Base-by-base conservation (phyloP, 2,888 invertebrate genomes). In the Dynastes grantii region DNA sequence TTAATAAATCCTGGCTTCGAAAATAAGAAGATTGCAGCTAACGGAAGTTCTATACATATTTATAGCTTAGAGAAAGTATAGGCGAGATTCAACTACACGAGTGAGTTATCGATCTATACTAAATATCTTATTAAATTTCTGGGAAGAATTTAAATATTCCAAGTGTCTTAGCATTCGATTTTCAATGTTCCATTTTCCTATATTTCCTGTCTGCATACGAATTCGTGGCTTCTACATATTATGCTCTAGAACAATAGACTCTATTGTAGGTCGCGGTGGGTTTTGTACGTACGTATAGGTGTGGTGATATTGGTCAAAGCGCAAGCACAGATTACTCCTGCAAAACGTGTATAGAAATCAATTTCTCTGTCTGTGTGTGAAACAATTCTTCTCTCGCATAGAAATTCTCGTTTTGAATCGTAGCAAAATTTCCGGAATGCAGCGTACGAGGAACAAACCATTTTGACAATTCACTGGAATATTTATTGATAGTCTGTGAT, bases 291-390 rank as follows among this genome's bases (percentile, higher is more conserved):
- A 29, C 8, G 6, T 63, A 61, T 61, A 29, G 13, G 27, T 27
- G 9, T n/a, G 63, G 63, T 63, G 13, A n/a, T 13, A 27, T 32
- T 63, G 27, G 29, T 27, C 58, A 58, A n/a, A n/a, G 32, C 29
- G 29, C 63, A 63, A 3, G 6, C 58, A 58, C 29, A 13, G 63
- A 13, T n/a, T 32, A 32, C 63, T 9, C 32, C 63, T n/a, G 63
- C n/a, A 63, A 32, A 63, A 63, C 32, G 63, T 63, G 11, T 11
- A 63, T 16, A 63, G 63, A 63, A 63, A 63, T 63, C 32, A 63
- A 32, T 63, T 63, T 32, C 63, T 9, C 32, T 32, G 13, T 63
- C 63, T 32, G 4, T 32, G 27, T n/a, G 13, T 32, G 63, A 63
- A 63, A 32, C 27, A 63, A 63, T 63, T 63, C 63, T 63, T 29